Base-by-base conservation (phyloP, 2,797 vertebrate species). In the Lateolabrax maculatus region DNA sequence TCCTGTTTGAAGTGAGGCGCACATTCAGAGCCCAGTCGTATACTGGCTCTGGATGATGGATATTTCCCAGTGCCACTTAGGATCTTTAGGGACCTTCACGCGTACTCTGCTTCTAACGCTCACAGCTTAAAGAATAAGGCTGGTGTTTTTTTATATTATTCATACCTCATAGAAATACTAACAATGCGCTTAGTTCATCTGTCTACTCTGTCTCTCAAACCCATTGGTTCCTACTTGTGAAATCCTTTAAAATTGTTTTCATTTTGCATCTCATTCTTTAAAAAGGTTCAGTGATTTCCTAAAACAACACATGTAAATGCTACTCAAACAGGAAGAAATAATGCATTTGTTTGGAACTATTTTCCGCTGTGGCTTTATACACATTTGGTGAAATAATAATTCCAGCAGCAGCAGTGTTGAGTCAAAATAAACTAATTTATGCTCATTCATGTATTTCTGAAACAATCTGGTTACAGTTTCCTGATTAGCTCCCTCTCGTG, bases 1-100 rank as follows among this genome's bases (percentile, higher is more conserved):
- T 84, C 78, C 75, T 79, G 83, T 55, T 5, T 36, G 43, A 74
- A 31, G n/a, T 25, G 25, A 68, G n/a, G 37, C 51, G 36, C 48
- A 16, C 0, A 7, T 27, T 52, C 5, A 19, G 58, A 19, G 13
- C 9, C 10, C 31, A 48, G n/a, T 8, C 9, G 6, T 31, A 19
- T 4, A 1, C 23, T 8, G 6, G 21, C 9, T 21, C 5, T 23
- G 46, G 27, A 37, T 73, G 49, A 6, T 10, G 21, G 63, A 66
- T 27, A 55, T 51, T 83, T 83, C 77, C 62, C 44, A 25, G 19
- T n/a, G 27, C 36, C 8, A 6, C 0, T n/a, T 9, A 2, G 9
- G 1, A 12, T 18, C 44, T n/a, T 34, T 23, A 21, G 15, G 0
- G 15, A 53, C 43, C 21, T 36, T 29, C n/a, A 44, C 66, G 31